Percentiles rank a stretch among this genome's conserved stretches.
These are phyloP conservation scores for Rhaphigaster nebulosa DNA, from an alignment of 2,888 invertebrate species.

Conservation along the genomic window DNA sequence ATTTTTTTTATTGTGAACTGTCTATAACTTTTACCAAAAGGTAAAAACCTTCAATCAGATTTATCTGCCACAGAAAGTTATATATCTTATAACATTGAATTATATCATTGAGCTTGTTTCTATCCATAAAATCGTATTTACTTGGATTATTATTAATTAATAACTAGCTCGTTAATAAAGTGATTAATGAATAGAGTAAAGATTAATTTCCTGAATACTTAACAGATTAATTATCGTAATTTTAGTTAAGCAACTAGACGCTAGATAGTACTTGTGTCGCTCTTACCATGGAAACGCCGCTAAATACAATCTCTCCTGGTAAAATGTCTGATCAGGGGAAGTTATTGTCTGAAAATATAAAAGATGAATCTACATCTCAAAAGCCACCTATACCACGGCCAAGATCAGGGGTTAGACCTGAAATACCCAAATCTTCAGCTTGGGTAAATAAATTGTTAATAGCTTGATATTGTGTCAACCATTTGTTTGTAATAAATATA, in stretches of 20 bases:
- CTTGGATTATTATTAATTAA: background rate
- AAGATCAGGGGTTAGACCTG: background rate
- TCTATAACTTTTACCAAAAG: too few relatives aligned
- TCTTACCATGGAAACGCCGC: slow-evolving; percentile 29
- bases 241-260: background rate
- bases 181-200: background rate
- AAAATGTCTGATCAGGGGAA: slow-evolving; percentile 40
- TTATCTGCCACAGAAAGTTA: background rate
- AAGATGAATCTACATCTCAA: slow-evolving; percentile 34
- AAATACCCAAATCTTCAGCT: slow-evolving; percentile 36
- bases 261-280: background rate
- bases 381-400: slow-evolving; percentile 22
- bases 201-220: too few relatives aligned
- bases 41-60: background rate
- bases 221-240: too few relatives aligned
- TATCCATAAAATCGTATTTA: background rate
- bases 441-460: slow-evolving; percentile 10
- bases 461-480: background rate
- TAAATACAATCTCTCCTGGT: background rate
- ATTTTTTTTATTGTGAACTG: background rate
- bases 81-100: background rate
- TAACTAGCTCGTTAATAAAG: background rate
- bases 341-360: slow-evolving; percentile 16
- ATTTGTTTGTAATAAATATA: background rate
- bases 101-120: background rate